Base-by-base conservation (phyloP, 2,888 invertebrate genomes). In the Mechanitis messenoides region DNA sequence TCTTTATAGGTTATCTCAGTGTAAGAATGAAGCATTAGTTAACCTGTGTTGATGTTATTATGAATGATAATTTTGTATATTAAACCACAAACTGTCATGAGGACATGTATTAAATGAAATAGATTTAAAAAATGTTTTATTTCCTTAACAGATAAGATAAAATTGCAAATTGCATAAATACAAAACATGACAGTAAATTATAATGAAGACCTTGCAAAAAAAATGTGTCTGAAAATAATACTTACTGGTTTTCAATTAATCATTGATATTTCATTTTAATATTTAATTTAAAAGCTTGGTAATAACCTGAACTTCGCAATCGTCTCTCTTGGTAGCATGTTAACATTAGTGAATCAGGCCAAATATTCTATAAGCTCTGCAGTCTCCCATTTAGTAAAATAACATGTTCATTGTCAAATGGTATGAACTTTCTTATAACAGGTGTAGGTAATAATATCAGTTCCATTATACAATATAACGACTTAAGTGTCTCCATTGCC, bases 21-120 rank as follows among this genome's bases (percentile, higher is more conserved):
- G 56, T 56, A 47, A 50, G 50, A 31, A 11, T 31, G 28, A 31
- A 31, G 50, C 50, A 76, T 79, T 80, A 79, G 75, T 76, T 81
- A 81, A 79, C 74, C 73, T 80, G 83, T 80, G 80, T 85, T 84
- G 74, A 81, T 76, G 73, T 75, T 77, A 73, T 80, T 71, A 73
- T 73, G 65, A 81, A 79, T 83, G 77, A 83, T 85, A 81, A 77
- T 82, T 85, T 86, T 89, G 87, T 87, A 87, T 85, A 88, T 84
- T 85, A 77, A 84, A 81, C 79, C 81, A 78, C 80, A 77, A 74
- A 78, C 80, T 81, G 85, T 87, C 86, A 84, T 75, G 79, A 87
- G 83, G 78, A 85, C 81, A 83, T 85, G 83, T 85, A 87, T 84
- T 84, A 74, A 84, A 79, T 81, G 78, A 85, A 85, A 84, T 87